A percentile compares a stretch with the other conserved stretches of the same genome.
These are phyloP conservation scores for Ennomos quercinarius DNA, from an alignment of 2,888 invertebrate genomes.

Conservation along the genomic window DNA sequence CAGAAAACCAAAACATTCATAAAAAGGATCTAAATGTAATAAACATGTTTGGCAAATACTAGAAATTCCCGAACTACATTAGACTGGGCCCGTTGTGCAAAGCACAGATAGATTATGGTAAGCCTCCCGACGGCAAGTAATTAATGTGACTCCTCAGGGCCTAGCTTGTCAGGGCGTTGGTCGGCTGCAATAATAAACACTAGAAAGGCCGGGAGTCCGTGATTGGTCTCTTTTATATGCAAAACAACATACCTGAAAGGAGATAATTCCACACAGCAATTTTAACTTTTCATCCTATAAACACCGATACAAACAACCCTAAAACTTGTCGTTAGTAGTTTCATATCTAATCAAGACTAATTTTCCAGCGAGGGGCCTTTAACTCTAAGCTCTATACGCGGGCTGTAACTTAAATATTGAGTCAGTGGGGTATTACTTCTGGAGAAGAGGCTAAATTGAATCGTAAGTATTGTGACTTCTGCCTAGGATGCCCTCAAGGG, in stretches of 20 bases:
- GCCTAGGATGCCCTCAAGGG: slow-evolving; percentile 20
- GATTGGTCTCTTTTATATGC: slow-evolving; percentile 72
- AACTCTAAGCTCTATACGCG: slow-evolving; percentile 5
- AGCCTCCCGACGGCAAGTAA: slow-evolving; percentile 52
- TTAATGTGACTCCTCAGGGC: slow-evolving; percentile 60
- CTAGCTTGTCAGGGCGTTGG: slow-evolving; percentile 38
- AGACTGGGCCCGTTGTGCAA: slow-evolving; percentile 11
- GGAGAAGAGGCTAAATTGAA: slow-evolving; percentile 34
- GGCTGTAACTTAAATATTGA: slow-evolving; percentile 35
- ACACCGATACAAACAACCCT: slow-evolving; percentile 38
- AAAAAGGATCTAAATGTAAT: background rate
- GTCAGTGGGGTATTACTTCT: slow-evolving; percentile 35
- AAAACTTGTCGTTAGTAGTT: slow-evolving; percentile 42
- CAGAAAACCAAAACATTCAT: too few relatives aligned
- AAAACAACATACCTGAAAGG: slow-evolving; percentile 42
- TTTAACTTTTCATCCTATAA: slow-evolving; percentile 21
- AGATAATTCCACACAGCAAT: slow-evolving; percentile 12
- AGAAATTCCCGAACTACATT: slow-evolving; percentile 14
- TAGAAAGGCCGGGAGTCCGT: slow-evolving; percentile 49
- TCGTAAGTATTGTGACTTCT: slow-evolving; percentile 41
- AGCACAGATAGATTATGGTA: slow-evolving; percentile 41
- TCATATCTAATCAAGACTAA: slow-evolving; percentile 43
- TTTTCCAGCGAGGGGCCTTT: slow-evolving; percentile 23
- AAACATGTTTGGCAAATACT: slow-evolving; percentile 6
- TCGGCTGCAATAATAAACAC: slow-evolving; percentile 59